These are phyloP conservation scores for Drosophila barbarae DNA, from an alignment of 2,888 invertebrate species.

Conservation along the genomic window DNA sequence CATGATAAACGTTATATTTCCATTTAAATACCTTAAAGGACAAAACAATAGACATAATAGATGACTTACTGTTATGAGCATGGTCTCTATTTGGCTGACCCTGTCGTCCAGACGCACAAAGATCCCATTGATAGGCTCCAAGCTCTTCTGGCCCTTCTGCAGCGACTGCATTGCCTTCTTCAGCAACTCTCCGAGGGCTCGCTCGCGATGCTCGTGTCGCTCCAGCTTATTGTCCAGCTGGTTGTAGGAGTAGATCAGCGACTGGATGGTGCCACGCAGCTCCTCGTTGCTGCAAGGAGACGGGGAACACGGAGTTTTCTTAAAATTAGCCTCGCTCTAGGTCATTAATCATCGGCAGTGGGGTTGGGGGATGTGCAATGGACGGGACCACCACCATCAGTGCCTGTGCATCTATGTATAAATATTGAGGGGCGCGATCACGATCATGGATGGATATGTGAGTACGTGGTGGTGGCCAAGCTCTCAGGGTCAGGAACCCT, in stretches of 20 bases:
- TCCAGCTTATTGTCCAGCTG: constrained; percentile 90
- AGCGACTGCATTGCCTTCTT: constrained; percentile 86
- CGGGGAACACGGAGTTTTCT: constrained; percentile 14
- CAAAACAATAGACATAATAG: no score
- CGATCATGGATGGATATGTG: constrained; percentile 10
- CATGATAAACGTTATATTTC: neutral
- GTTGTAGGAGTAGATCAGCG: constrained; percentile 89
- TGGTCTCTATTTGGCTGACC: constrained; percentile 87
- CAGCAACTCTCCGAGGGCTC: constrained; percentile 87
- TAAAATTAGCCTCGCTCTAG: constrained; percentile 35
- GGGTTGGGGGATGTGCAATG: constrained; percentile 10
- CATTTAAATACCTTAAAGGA: neutral
- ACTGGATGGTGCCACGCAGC: constrained; percentile 87
- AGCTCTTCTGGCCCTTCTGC: constrained; percentile 86
- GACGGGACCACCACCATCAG: constrained; percentile 36
- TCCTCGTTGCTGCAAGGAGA: constrained; percentile 71
- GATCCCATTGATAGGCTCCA: constrained; percentile 86
- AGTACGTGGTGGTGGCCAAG: constrained; percentile 18
- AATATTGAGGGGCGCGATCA: constrained; percentile 43
- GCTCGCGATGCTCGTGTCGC: constrained; percentile 90
- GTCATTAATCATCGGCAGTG: constrained; percentile 49
- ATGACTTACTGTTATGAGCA: constrained; percentile 84
- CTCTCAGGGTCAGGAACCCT: constrained; percentile 72
- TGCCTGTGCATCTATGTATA: constrained; percentile 39
- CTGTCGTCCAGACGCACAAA: constrained; percentile 87